Percentiles rank a stretch among this genome's conserved stretches.
phyloP scores from a whole-genome alignment of 1,140 invertebrate species.

The Drosophila lini region DNA sequence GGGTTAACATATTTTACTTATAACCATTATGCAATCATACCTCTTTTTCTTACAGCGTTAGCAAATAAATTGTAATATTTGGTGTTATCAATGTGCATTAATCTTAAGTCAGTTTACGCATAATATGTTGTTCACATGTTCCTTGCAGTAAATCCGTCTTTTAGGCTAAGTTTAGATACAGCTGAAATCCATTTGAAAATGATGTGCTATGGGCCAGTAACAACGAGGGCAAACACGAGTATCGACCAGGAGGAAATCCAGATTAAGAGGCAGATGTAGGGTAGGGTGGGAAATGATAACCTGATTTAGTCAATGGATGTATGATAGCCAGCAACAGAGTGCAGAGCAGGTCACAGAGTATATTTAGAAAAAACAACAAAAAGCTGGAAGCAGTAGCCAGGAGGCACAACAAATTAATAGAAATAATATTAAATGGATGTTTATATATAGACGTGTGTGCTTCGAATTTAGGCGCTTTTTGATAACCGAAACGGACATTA shows the following conservation, averaged over 20 bases:
- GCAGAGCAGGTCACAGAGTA: conserved; percentile 13
- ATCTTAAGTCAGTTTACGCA: conserved; percentile 63
- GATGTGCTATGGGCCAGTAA: conserved; percentile 31
- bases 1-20: conserved; percentile 4
- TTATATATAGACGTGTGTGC: conserved; percentile 32
- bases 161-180: conserved; percentile 70
- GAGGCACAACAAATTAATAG: conserved; percentile 15
- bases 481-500: conserved; percentile 66
- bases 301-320: conserved; percentile 37
- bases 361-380: conserved; percentile 20
- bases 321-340: conserved; percentile 23
- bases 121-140: conserved; percentile 69
- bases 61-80: conserved; percentile 53
- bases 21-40: background rate
- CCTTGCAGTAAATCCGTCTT: conserved; percentile 80
- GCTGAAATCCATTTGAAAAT: conserved; percentile 29
- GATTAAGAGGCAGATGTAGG: conserved; percentile 47
- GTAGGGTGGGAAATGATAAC: conserved; percentile 21
- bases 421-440: conserved; percentile 25
- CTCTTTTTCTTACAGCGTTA: conserved; percentile 53
- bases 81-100: conserved; percentile 56
- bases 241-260: conserved; percentile 18
- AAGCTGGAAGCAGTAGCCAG: conserved; percentile 10
- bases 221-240: conserved; percentile 18
- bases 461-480: conserved; percentile 68